Evolutionary conservation across 2,113 vertebrate species (phyloP), one percentile per base, ranked within the genome.

Genomic region (Rattus rattus): DNA sequence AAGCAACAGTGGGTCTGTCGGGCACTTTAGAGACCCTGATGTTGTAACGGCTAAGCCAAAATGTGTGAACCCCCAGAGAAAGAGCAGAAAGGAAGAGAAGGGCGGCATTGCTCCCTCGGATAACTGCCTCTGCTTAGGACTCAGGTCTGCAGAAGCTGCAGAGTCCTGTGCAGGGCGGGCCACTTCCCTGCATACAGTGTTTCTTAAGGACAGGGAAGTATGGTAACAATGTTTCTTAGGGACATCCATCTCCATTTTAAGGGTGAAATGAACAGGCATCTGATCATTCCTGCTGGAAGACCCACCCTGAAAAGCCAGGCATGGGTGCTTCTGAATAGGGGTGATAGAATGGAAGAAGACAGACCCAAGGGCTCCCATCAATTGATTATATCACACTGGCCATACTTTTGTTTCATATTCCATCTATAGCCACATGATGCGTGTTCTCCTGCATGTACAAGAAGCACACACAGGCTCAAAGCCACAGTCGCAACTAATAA

Each of bases 401-500:
- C 73, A 77, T 5, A 49, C n/a, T 76, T 89, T 69, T 69, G 43
- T 80, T 77, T 96, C 54, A n/a, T 49, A 54, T 1, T 20, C 28
- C 88, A 87, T 26, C 39, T 43, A 67, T 6, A 54, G 72, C 85
- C 81, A 61, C 72, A 43, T 89, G 72, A 36, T n/a, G 26, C 87
- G n/a, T 6, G n/a, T 63, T 79, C 76, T 81, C 14, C 81, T 47
- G 63, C 56, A 26, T 33, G 36, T 28, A 90, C 43, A 97, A 91
- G 56, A 96, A 95, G 39, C 17, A 63, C 67, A 5, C 73, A 89
- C 73, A 81, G 22, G 49, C 93, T 92, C 90, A 96, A 94, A 93
- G 73, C 54, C 86, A 90, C 5, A 89, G 36, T 77, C 76, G 86
- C 56, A 83, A 88, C 63, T 61, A 97, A 92, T 17, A 94, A 88